Base-by-base conservation (phyloP, 2,113 vertebrate species). In the Prionailurus viverrinus region DNA sequence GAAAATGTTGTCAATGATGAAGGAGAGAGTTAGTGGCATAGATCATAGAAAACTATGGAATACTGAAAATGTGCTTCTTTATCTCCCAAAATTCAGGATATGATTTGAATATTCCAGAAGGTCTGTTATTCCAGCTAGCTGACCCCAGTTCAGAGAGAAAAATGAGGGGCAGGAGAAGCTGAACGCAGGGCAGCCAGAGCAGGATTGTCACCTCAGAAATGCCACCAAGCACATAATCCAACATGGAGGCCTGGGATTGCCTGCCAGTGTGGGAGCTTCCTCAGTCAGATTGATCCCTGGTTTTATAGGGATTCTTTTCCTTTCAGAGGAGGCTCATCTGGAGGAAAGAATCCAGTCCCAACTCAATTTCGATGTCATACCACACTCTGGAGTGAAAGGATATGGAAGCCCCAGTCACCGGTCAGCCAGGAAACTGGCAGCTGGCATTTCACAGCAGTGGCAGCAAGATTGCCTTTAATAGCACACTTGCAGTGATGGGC, bases 291-390 rank as follows among this genome's bases (percentile, higher is more conserved):
- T 27, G 76, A 88, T 9, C 4, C 29, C 25, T 8, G 7, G 51
- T 45, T 84, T 87, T 48, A 79, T 1, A 66, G 19, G 14, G 2
- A 58, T 82, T 90, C 45, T 96, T 92, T 94, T 84, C 71, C 88
- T 79, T 63, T 89, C 63, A 89, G 48, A 78, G 90, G 53, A 79
- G 83, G 73, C 11, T 87, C 65, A 58, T 39, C 48, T 65, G n/a
- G 65, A 94, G 85, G 15, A 73, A 66, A 82, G 55, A 79, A 81
- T 36, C n/a, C 36, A 31, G 41, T 31, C 78, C 63, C 78, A 45
- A 10, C 13, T 58, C 86, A 53, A 80, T 95, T 96, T 96, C 11
- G 0, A 93, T 96, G 93, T 94, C 95, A 94, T 82, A 93, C 48
- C 66, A 27, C 61, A 39, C 73, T 89, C 41, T 14, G 14, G 39